phyloP scores from a whole-genome alignment of 92 coral and sea anemone species.

The Parazoanthus darwini region DNA sequence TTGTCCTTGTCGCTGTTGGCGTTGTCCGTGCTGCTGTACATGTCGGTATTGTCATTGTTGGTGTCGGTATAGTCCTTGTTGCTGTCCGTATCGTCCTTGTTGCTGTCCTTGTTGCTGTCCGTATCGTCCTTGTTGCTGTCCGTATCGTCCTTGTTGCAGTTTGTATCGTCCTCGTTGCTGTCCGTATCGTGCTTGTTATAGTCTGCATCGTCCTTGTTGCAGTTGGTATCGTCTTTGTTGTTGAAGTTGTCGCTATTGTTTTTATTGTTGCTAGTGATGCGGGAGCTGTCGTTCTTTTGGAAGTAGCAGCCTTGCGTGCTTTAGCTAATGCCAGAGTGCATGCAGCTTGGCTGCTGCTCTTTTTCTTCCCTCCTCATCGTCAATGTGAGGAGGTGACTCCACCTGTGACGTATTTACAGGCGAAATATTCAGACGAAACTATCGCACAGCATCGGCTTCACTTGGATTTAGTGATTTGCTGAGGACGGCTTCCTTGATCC shows the following conservation, averaged over 20 bases:
- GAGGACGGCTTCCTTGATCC: background rate
- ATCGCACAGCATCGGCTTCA: background rate
- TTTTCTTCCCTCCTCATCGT: slow-evolving; percentile 6
- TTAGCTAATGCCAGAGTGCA: slow-evolving; percentile 3
- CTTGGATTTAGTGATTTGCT: background rate
- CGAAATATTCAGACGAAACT: background rate
- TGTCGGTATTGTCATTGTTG: too few relatives aligned
- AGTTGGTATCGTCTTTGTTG: background rate
- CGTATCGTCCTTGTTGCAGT: too few relatives aligned
- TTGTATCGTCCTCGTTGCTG: too few relatives aligned
- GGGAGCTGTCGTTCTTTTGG: background rate
- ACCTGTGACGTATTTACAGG: slow-evolving; percentile 15
- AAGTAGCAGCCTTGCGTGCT: slow-evolving; percentile 20
- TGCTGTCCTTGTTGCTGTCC: too few relatives aligned
- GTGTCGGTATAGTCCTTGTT: too few relatives aligned
- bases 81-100: too few relatives aligned
- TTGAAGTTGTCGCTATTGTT: background rate
- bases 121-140: too few relatives aligned
- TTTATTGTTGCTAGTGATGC: background rate
- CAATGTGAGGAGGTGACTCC: background rate
- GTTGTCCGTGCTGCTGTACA: too few relatives aligned
- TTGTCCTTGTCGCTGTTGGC: too few relatives aligned
- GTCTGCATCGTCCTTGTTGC: too few relatives aligned
- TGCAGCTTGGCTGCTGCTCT: background rate
- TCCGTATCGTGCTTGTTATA: too few relatives aligned